These are phyloP conservation scores for Boleophthalmus pectinirostris DNA, from an alignment of 2,113 vertebrate genomes.

Conservation along the genomic window DNA sequence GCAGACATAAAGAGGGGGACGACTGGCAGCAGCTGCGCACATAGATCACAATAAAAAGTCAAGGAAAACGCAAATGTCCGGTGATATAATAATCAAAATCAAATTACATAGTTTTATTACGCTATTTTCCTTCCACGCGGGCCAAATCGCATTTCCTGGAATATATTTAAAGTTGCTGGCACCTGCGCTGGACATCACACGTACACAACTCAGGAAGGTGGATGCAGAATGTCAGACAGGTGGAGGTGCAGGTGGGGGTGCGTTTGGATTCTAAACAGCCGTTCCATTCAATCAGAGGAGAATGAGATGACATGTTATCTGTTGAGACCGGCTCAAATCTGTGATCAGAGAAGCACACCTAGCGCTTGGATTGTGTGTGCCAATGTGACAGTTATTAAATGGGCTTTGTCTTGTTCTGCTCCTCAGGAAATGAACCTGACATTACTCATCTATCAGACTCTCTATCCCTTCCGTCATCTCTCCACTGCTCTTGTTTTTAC, in stretches of 20 bases:
- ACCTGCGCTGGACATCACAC: slow-evolving; percentile 42
- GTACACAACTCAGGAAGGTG: background rate
- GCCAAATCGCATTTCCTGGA: slow-evolving; percentile 64
- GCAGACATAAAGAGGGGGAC: slow-evolving; percentile 11
- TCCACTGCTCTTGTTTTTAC: slow-evolving; percentile 24
- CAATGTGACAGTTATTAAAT: slow-evolving; percentile 59
- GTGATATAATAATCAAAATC: slow-evolving; percentile 63
- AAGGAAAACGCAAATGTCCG: slow-evolving; percentile 58
- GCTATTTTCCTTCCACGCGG: slow-evolving; percentile 59
- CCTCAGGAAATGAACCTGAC: slow-evolving; percentile 69
- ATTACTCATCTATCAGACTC: slow-evolving; percentile 62
- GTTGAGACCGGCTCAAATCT: slow-evolving; percentile 40
- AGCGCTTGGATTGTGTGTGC: slow-evolving; percentile 18
- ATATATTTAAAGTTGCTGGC: slow-evolving; percentile 49
- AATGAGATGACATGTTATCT: slow-evolving; percentile 54
- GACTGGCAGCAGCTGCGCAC: slow-evolving; percentile 34
- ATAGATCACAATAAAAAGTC: slow-evolving; percentile 56
- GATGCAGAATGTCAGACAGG: slow-evolving; percentile 10
- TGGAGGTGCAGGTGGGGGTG: background rate
- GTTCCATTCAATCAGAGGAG: slow-evolving; percentile 53
- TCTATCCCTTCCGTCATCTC: slow-evolving; percentile 40
- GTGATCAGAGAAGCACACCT: slow-evolving; percentile 44
- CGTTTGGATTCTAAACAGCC: slow-evolving; percentile 50
- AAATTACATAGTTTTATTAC: slow-evolving; percentile 61
- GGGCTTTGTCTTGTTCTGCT: slow-evolving; percentile 59